Base-by-base conservation (phyloP, 2,888 invertebrate species). In the Ashinkailepas kermadecensis region DNA sequence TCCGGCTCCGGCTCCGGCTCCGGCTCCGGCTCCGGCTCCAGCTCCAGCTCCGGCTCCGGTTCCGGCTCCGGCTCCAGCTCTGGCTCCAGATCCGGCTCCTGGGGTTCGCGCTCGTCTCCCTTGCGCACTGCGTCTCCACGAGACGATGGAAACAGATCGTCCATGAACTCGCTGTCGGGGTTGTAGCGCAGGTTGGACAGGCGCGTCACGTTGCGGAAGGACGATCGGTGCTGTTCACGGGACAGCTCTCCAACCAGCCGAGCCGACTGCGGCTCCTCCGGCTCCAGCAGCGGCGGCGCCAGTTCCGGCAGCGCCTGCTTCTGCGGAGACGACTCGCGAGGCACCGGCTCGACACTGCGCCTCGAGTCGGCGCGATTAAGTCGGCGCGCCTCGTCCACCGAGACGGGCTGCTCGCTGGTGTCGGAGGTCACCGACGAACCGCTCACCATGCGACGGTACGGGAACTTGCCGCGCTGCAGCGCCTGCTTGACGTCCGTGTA, bases 121-220 rank as follows among this genome's bases (percentile, higher is more conserved):
- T 39, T 39, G 39, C 2, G 39, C 39, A 39, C 39, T 39, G 39
- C 4, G 39, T 39, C 39, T 39, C 39, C 39, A 39, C 39, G 39
- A 39, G 39, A 39, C 39, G 39, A 39, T 39, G 74, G 74, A 21
- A 74, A 56, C 54, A 74, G 74, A 13, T 56, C 74, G 56, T 74
- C 74, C 74, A 74, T 54, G 56, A 74, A 74, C 74, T 74, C 74
- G 74, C 74, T 74, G 56, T 56, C 74, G 10, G 74, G 74, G 74
- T 74, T 74, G 74, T 74, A 74, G 56, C 74, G 74, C 54, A 74
- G 74, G 56, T 74, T 74, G 21, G 74, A 74, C 15, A 74, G 74
- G 21, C 74, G 54, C 18, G 74, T 74, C 56, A 74, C 74, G 74
- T 74, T 54, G 11, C 74, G 74, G 74, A 74, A 74, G 21, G 74